Evolutionary conservation across 2,113 vertebrate genomes (phyloP).

Genomic region (Clarias macrocephalus): DNA sequence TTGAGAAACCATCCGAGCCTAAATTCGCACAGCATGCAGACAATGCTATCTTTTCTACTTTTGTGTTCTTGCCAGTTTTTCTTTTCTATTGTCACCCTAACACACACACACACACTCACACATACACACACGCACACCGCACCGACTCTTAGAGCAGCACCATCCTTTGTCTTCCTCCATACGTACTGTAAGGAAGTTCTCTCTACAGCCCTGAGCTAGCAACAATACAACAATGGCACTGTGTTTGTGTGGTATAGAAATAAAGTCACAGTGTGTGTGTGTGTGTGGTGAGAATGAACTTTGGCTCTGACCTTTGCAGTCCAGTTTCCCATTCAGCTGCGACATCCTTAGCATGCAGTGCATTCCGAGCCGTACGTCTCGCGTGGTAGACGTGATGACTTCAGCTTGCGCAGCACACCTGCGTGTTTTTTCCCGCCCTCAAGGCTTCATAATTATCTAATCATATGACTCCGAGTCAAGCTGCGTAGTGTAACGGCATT

Average conservation of each 20-base stretch:
- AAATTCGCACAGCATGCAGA: not conserved
- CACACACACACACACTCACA: too few relatives aligned
- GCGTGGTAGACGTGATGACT: not conserved
- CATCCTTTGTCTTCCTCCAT: constrained; percentile 25
- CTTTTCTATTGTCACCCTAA: not conserved
- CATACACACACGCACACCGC: not conserved
- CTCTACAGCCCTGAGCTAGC: constrained; percentile 5
- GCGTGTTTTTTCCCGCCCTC: not conserved
- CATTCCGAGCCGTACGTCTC: constrained; percentile 2
- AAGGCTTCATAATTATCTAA: not conserved
- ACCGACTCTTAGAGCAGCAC: constrained; percentile 20
- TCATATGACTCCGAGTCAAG: not conserved
- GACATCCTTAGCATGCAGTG: not conserved
- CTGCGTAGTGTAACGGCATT: not conserved
- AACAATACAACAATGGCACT: constrained; percentile 29
- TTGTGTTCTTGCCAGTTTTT: constrained; percentile 3
- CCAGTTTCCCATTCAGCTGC: constrained; percentile 33
- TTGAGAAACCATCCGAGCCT: not conserved
- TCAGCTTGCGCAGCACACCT: not conserved
- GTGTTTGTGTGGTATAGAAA: constrained; percentile 10
- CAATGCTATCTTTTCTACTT: not conserved
- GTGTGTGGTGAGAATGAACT: constrained; percentile 31
- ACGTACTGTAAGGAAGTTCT: constrained; percentile 32
- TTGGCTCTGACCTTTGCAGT: constrained; percentile 45
- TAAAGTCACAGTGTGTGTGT: constrained; percentile 6